Evolutionary conservation across 2,797 vertebrate species (phyloP).

Genomic region (Sebastes oblongus): DNA sequence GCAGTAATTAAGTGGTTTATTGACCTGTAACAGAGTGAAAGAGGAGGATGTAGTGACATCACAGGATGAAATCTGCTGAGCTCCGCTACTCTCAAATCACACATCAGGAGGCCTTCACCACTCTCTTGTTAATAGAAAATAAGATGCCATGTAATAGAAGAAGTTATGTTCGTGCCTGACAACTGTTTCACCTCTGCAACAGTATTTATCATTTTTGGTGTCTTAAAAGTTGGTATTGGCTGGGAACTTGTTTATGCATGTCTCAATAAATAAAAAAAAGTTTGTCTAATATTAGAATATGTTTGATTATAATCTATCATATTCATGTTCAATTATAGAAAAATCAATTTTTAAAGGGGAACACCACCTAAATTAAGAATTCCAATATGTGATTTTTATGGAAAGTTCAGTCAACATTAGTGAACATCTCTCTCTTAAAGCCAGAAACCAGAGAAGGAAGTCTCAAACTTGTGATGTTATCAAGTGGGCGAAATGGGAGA

Average conservation of each 20-base stretch:
- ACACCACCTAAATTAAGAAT: not conserved
- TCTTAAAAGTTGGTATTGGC: not conserved
- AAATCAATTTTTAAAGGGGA: not conserved
- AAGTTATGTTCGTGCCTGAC: not conserved
- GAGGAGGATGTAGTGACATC: constrained; percentile 35
- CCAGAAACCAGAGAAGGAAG: not conserved
- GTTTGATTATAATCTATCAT: too few species aligned
- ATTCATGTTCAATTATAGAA: not conserved
- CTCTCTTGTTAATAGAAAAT: not conserved
- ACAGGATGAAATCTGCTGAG: constrained; percentile 50
- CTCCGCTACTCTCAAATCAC: constrained; percentile 16
- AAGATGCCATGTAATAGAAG: too few species aligned
- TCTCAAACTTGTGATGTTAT: too few species aligned
- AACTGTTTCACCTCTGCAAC: not conserved
- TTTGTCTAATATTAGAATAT: too few species aligned
- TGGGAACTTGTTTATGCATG: not conserved
- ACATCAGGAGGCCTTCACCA: not conserved
- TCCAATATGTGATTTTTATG: not conserved
- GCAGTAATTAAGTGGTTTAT: constrained; percentile 79
- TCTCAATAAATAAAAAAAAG: not conserved
- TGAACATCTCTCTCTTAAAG: too few species aligned
- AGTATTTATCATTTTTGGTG: not conserved
- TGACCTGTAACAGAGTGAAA: constrained; percentile 71
- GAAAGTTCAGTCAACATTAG: too few species aligned
- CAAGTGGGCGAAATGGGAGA: not conserved